These are phyloP conservation scores for Penaeus vannamei DNA, from an alignment of 1,140 invertebrate genomes.

Conservation along the genomic window DNA sequence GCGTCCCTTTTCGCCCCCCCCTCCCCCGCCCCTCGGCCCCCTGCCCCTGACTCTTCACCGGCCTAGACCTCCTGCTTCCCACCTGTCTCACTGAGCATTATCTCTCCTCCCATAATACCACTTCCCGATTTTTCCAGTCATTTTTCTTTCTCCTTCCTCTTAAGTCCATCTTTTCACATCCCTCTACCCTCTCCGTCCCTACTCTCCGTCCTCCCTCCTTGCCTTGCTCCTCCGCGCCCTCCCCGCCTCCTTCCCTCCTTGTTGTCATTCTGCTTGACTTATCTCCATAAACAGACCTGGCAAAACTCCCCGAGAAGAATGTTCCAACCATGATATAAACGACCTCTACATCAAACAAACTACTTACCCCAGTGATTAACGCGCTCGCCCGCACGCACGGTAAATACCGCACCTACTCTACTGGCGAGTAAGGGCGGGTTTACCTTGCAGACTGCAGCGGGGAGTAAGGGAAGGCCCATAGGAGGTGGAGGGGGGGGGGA, in stretches of 20 bases:
- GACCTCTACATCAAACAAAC: too few species aligned
- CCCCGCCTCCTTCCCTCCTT: not conserved
- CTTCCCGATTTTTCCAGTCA: not conserved
- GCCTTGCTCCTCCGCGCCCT: not conserved
- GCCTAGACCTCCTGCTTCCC: not conserved
- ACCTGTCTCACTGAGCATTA: not conserved
- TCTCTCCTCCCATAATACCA: not conserved
- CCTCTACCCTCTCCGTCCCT: not conserved
- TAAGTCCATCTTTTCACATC: not conserved
- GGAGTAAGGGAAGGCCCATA: not conserved
- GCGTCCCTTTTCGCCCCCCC: not conserved
- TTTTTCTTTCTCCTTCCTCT: not conserved
- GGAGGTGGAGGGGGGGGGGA: not conserved
- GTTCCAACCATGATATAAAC: too few species aligned
- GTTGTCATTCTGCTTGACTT: not conserved
- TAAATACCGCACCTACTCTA: not conserved
- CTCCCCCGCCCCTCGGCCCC: not conserved
- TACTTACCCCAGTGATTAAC: not conserved
- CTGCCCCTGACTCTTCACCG: not conserved
- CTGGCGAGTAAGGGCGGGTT: not conserved
- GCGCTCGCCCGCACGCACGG: not conserved
- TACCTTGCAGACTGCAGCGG: not conserved
- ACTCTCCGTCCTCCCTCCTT: slow-evolving; percentile 3
- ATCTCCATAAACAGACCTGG: slow-evolving; percentile 32
- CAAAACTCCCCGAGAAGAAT: slow-evolving; percentile 7